A percentile compares a stretch with the other conserved stretches of the same genome.
phyloP scores from a whole-genome alignment of 2,888 invertebrate species.

The Lampropteryx suffumata region DNA sequence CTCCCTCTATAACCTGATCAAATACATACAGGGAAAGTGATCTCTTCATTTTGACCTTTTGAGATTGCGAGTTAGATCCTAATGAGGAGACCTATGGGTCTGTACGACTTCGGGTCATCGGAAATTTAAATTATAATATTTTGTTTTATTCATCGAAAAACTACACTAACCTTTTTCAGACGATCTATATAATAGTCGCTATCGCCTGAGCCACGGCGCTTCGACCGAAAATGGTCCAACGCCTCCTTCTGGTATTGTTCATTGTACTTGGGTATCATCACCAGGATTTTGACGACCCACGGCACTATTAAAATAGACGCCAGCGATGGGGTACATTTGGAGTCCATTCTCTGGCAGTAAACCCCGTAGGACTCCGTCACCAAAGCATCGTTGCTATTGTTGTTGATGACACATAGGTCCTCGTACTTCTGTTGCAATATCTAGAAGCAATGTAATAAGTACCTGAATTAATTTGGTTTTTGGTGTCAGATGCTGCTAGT shows the following conservation, averaged over 20 bases:
- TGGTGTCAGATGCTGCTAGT: no score
- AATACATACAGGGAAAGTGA: no score
- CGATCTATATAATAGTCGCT: constrained; percentile 29
- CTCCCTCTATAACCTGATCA: no score
- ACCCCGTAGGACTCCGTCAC: constrained; percentile 59
- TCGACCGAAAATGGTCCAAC: constrained; percentile 26
- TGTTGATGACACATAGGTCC: constrained; percentile 12
- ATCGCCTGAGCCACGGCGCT: constrained; percentile 30
- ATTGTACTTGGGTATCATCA: constrained; percentile 34
- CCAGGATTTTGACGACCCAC: constrained; percentile 35
- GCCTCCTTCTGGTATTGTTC: constrained; percentile 22
- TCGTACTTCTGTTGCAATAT: constrained; percentile 14
- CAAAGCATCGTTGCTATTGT: constrained; percentile 16
- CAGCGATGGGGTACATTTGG: constrained; percentile 35
- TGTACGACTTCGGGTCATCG: no score
- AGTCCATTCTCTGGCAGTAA: constrained; percentile 82
- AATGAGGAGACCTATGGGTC: no score
- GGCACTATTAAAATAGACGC: constrained; percentile 36
- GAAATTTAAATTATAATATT: no score
- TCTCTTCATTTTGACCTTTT: no score
- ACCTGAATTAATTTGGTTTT: no score
- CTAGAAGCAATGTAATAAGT: constrained; percentile 9
- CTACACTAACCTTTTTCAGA: constrained; percentile 33
- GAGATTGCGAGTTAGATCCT: no score
- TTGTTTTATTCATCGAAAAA: no score